Conservation (phyloP, 1,140 invertebrate genomes). For the Tribolium madens region DNA sequence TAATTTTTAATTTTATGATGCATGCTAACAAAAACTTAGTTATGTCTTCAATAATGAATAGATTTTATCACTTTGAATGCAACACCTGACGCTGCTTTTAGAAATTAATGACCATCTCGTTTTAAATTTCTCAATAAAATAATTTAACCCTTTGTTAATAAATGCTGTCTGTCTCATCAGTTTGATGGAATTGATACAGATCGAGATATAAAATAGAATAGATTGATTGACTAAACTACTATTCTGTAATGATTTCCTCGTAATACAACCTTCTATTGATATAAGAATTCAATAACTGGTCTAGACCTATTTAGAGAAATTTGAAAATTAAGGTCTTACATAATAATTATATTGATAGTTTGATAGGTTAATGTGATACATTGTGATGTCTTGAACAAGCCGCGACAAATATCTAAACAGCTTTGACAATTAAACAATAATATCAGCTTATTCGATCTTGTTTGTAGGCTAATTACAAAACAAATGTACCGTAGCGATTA, state of each 20-base stretch:
- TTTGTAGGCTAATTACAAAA: conserved; percentile 52
- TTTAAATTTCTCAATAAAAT: neutral
- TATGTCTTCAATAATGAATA: neutral
- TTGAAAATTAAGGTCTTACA: too few species aligned
- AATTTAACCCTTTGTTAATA: neutral
- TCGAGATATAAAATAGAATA: neutral
- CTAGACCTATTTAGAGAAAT: too few species aligned
- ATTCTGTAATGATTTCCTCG: neutral
- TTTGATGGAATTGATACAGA: neutral
- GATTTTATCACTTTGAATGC: neutral
- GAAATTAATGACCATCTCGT: neutral
- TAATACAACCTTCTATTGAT: neutral
- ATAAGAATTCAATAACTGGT: too few species aligned
- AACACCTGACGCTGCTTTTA: neutral
- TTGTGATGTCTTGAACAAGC: conserved; percentile 12
- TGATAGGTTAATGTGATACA: neutral
- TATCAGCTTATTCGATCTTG: conserved; percentile 19
- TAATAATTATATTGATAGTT: too few species aligned
- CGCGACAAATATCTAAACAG: conserved; percentile 13
- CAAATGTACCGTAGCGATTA: conserved; percentile 53
- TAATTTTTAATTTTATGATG: neutral
- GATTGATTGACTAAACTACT: neutral
- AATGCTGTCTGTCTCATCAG: neutral
- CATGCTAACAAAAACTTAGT: neutral
- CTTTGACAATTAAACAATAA: conserved; percentile 25